Base-by-base conservation (phyloP, 2,113 vertebrate species). In the Phyllostomus hastatus region DNA sequence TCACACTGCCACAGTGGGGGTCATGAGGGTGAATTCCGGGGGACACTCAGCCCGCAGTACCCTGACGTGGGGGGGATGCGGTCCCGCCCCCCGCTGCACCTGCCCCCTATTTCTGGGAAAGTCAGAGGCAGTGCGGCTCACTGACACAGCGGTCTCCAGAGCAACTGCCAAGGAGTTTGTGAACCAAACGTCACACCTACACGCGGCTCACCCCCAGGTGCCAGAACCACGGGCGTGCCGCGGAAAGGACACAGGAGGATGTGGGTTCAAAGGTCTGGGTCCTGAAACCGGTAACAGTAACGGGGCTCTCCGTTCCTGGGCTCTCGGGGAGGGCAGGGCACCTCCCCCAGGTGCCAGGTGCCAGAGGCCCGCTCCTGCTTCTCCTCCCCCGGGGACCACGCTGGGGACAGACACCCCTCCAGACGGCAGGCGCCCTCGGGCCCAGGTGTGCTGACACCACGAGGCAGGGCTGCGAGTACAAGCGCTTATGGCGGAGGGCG, bases 301-400 rank as follows among this genome's bases (percentile, higher is more conserved):
- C 15, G n/a, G n/a, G n/a, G n/a, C n/a, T n/a, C n/a, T n/a, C 7
- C 20, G 6, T 1, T 6, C 5, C 0, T 0, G 19, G 59, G 31
- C 46, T 33, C 52, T 46, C n/a, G 2, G 19, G n/a, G 19, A 17
- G 50, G 43, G 15, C 24, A n/a, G n/a, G n/a, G n/a, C n/a, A n/a
- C n/a, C n/a, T n/a, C n/a, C n/a, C n/a, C n/a, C n/a, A n/a, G n/a
- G n/a, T n/a, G n/a, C n/a, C n/a, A 5, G 0, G 9, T 26, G 31
- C 41, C 3, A 31, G 52, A 43, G 15, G 52, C 9, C 33, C 14
- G 28, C 12, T 4, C 1, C 19, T 7, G 11, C 26, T 7, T 54
- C 66, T 75, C 28, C 20, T 22, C 31, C 43, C 54, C 35, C 28
- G 11, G 17, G 16, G 54, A 2, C 16, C 50, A 72, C 11, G 38